Evolutionary conservation across 2,113 vertebrate genomes (phyloP).

Genomic region (Podarcis muralis): DNA sequence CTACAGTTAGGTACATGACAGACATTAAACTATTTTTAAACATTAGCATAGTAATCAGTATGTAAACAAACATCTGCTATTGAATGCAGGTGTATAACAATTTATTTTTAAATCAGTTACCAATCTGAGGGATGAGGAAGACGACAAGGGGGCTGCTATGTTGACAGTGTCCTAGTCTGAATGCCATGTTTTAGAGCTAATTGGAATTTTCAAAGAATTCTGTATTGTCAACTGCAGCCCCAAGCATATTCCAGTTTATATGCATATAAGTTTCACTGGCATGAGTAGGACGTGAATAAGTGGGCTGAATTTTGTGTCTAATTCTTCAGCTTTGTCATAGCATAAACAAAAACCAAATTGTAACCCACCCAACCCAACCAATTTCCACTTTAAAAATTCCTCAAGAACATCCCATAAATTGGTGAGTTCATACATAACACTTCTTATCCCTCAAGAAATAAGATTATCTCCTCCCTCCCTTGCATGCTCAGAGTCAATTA

Average conservation of each 20-base stretch:
- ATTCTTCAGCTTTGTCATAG: background rate
- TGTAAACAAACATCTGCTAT: constrained; percentile 33
- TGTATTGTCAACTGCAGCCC: background rate
- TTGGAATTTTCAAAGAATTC: background rate
- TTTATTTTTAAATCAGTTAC: background rate
- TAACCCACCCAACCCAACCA: background rate
- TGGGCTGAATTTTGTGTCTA: background rate
- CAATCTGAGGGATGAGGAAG: background rate
- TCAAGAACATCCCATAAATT: background rate
- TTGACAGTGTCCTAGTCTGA: background rate
- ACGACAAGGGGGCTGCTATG: background rate
- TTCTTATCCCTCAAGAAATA: background rate
- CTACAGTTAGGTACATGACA: constrained; percentile 34
- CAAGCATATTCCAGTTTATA: background rate
- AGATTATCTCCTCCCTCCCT: background rate
- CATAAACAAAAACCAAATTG: background rate
- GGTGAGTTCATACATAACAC: background rate
- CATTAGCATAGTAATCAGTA: constrained; percentile 1
- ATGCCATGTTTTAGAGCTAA: background rate
- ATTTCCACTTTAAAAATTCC: background rate
- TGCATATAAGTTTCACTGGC: constrained; percentile 11
- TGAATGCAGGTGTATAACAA: background rate
- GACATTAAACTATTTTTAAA: constrained; percentile 43
- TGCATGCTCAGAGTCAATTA: background rate
- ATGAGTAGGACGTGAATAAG: background rate